Base-by-base conservation (phyloP, 2,888 invertebrate genomes). In the Cyclophora punctaria region DNA sequence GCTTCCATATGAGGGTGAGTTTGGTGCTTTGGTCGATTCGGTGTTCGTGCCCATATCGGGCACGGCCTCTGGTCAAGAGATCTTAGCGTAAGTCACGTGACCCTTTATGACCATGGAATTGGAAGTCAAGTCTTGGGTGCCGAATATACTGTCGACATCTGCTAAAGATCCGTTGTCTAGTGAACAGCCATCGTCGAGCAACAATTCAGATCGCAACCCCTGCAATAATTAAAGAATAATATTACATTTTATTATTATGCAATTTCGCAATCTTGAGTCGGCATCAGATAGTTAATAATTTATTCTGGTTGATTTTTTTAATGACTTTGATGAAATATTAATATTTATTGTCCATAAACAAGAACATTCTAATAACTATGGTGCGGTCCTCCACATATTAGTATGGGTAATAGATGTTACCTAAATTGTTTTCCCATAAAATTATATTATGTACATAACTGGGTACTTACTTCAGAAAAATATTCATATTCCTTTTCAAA, bases 51-150 rank as follows among this genome's bases (percentile, higher is more conserved):
- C 84, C 74, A 46, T 3, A 1, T 50, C n/a, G 73, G 85, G 84
- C 87, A 85, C 86, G 80, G 84, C 84, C 79, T 79, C 84, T 59
- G 80, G 88, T 88, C 88, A 88, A 64, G 88, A 88, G 53, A 70
- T 56, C 60, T 80, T 83, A n/a, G 61, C 69, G 46, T 71, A 67
- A 34, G 54, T 67, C 34, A 79, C 70, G 56, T 55, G 78, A 58
- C 77, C 79, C 75, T 82, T 83, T 85, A 84, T 86, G 51, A 82
- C 69, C 58, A 73, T 74, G 52, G 78, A 64, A 63, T 71, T 81
- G 33, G 83, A 76, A 56, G 69, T 67, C 49, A 77, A 66, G 57
- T 79, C 79, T 68, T 80, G 80, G 53, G 73, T 69, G 63, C 73
- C 78, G 59, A 72, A 80, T 66, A 85, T 64, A 59, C 80, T 79